Base-by-base conservation (phyloP, 1,140 invertebrate species). In the Drosophila rufa region DNA sequence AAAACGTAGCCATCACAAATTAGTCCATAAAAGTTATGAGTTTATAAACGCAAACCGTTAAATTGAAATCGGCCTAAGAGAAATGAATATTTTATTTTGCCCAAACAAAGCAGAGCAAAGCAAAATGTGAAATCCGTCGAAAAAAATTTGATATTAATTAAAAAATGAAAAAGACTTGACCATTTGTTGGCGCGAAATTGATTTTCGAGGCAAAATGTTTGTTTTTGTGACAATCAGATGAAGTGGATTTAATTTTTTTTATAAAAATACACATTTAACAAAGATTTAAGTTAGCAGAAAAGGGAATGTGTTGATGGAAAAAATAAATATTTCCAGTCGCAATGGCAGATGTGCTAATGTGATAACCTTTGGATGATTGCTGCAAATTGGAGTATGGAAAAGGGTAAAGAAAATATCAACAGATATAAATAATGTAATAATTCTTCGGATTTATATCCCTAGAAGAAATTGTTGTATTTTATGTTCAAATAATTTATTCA, bases 11-110 rank as follows among this genome's bases (percentile, higher is more conserved):
- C 58, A 67, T 74, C 61, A 57, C 45, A 83, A 79, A 75, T 69
- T 61, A 65, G 45, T 81, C 48, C 64, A 58, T 51, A 77, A 83
- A 84, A 70, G 70, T 83, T 75, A 75, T 83, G 70, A 65, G 64
- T 66, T 82, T 69, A 75, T 76, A 65, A 76, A 76, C 79, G 79
- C 69, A 59, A 81, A 51, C 64, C 65, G 79, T 77, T 56, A 59
- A 64, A 79, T 69, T 59, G 46, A 65, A 73, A 80, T 66, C 60
- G 56, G 45, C 74, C 61, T 66, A 25, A 73, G 55, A 19, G 48
- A 79, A 80, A 82, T 79, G 53, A 79, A 79, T 79, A 79, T 71
- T 71, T 79, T 38, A 69, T 70, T 70, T 50, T 14, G 17, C 40
- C 17, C 40, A 73, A 73, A 50, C 53, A 50, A 57, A 73, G 46